A percentile compares a stretch with the other conserved stretches of the same genome.
Conservation (phyloP, 2,797 vertebrate species). For the Parauchenoglanis punctatus region DNA sequence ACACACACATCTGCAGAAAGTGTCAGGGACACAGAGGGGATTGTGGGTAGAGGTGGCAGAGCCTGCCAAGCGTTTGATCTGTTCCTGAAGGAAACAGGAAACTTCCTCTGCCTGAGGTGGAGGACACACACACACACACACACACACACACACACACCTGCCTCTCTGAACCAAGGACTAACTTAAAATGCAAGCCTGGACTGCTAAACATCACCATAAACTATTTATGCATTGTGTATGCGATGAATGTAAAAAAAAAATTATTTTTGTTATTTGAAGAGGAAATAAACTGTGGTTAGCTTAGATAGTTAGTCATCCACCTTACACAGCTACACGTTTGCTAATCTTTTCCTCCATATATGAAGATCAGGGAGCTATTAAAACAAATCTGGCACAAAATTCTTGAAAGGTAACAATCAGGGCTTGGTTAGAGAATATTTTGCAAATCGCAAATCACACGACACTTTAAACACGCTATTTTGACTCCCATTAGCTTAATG, state of each 20-base stretch:
- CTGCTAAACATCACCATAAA: background rate
- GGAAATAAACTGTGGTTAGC: background rate
- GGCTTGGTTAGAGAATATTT: background rate
- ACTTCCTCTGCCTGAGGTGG: slow-evolving; percentile 70
- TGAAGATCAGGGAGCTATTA: no score
- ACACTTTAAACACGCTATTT: background rate
- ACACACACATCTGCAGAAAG: slow-evolving; percentile 58
- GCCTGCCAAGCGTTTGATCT: slow-evolving; percentile 69
- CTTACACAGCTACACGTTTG: background rate
- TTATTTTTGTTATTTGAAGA: background rate
- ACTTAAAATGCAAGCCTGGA: background rate
- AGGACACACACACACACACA: slow-evolving; percentile 30
- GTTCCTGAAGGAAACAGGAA: slow-evolving; percentile 70
- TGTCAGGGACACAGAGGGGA: slow-evolving; percentile 49
- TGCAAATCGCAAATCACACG: background rate
- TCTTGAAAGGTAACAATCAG: background rate
- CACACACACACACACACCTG: slow-evolving; percentile 26
- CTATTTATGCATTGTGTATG: background rate
- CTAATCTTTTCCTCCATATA: background rate
- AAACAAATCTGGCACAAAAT: background rate
- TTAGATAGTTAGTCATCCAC: background rate
- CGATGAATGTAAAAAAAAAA: background rate
- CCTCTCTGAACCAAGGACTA: slow-evolving; percentile 17
- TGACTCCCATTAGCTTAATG: background rate
- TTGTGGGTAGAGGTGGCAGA: slow-evolving; percentile 53